These are phyloP conservation scores for Marmota monax DNA, from an alignment of 2,113 vertebrate species.

Conservation along the genomic window DNA sequence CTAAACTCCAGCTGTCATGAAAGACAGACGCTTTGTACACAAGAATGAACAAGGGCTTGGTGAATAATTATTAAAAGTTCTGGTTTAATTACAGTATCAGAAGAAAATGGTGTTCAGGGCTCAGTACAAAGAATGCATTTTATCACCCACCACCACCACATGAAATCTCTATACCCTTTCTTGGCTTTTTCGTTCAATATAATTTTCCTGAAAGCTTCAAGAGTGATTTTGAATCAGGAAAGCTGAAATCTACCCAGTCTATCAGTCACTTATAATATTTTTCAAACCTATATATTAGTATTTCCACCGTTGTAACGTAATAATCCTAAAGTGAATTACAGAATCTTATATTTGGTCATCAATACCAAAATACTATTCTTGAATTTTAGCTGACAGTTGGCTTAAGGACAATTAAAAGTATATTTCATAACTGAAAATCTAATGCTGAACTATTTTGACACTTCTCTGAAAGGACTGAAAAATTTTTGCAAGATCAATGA, in stretches of 20 bases:
- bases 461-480: conserved; percentile 8
- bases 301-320: not conserved
- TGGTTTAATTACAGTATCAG: conserved; percentile 69
- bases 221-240: conserved; percentile 54
- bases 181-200: conserved; percentile 52
- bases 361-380: not conserved
- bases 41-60: conserved; percentile 63
- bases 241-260: not conserved
- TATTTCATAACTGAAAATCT: not conserved
- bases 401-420: not conserved
- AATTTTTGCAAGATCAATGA: conserved; percentile 13
- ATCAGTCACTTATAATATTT: conserved; percentile 3
- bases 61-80: conserved; percentile 72
- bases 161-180: conserved; percentile 4
- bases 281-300: not conserved
- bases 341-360: not conserved
- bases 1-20: conserved; percentile 72
- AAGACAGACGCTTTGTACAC: conserved; percentile 51
- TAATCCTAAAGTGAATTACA: not conserved
- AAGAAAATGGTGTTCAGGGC: conserved; percentile 50
- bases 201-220: conserved; percentile 58
- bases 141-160: not conserved
- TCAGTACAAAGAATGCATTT: not conserved
- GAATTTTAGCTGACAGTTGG: not conserved
- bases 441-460: not conserved